Evolutionary conservation across 2,113 vertebrate species (phyloP).

Genomic region (Halcyon senegalensis): DNA sequence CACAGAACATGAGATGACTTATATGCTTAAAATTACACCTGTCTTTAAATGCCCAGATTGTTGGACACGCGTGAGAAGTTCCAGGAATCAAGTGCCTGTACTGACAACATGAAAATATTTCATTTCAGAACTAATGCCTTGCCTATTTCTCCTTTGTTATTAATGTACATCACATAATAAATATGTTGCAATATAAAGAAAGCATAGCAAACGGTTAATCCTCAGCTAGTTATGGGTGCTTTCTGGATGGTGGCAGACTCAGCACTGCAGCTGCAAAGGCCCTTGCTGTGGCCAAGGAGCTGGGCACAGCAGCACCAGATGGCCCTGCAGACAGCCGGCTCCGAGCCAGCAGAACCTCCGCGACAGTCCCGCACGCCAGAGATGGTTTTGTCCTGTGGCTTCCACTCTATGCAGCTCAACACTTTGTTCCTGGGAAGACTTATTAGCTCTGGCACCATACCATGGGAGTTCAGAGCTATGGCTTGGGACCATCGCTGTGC

Average conservation of each 20-base stretch:
- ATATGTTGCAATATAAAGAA: fast-evolving
- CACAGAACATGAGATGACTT: neutral
- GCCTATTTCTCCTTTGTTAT: too few relatives aligned
- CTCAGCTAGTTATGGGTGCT: neutral
- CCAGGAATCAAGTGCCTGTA: neutral
- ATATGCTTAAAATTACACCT: neutral
- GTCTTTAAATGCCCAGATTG: neutral
- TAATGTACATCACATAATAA: fast-evolving
- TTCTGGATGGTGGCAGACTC: neutral
- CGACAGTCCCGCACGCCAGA: fast-evolving
- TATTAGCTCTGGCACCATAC: neutral
- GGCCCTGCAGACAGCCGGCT: neutral
- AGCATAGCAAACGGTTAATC: fast-evolving
- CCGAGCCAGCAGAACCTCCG: neutral
- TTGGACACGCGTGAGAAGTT: fast-evolving
- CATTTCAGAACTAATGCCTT: neutral
- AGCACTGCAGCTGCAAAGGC: neutral
- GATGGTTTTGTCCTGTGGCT: neutral
- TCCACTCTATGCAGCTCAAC: fast-evolving
- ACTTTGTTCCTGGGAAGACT: fast-evolving
- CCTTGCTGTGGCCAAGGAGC: neutral
- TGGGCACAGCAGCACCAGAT: neutral
- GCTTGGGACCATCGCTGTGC: fast-evolving
- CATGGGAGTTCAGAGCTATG: fast-evolving
- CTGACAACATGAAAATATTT: neutral